Percentiles rank a stretch among this genome's conserved stretches.
Evolutionary conservation across 2,797 vertebrate genomes (phyloP).

Genomic region (Hydrophis major): DNA sequence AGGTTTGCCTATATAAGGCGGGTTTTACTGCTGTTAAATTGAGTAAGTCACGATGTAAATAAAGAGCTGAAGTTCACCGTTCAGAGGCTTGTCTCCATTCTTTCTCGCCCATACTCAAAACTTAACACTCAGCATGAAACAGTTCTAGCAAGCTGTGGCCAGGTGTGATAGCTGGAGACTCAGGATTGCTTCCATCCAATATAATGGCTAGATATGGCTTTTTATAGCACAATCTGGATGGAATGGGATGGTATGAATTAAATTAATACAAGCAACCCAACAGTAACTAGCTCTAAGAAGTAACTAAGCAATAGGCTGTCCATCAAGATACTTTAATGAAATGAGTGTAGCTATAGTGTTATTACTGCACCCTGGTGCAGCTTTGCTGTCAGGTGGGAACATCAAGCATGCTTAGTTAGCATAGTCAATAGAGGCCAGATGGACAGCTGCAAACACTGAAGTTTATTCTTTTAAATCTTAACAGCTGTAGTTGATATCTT

Average conservation of each 20-base stretch:
- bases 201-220: neutral
- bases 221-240: neutral
- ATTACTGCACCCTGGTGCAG: neutral
- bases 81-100: too few species aligned
- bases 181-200: neutral
- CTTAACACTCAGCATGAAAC: neutral
- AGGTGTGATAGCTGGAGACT: neutral
- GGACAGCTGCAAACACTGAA: neutral
- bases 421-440: neutral
- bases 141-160: neutral
- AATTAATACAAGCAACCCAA: conserved; percentile 8
- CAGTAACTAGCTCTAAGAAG: neutral
- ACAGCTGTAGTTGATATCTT: neutral
- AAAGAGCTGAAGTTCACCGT: too few species aligned
- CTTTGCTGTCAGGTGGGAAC: neutral
- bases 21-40: too few species aligned
- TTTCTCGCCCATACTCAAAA: too few species aligned
- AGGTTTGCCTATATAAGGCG: too few species aligned
- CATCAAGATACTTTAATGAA: conserved; percentile 13
- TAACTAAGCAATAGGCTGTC: neutral
- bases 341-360: conserved; percentile 1
- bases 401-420: neutral
- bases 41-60: too few species aligned
- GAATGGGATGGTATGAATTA: neutral
- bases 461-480: conserved; percentile 9